Conservation (phyloP, 2,113 vertebrate species). For the Spea multiplicata region DNA sequence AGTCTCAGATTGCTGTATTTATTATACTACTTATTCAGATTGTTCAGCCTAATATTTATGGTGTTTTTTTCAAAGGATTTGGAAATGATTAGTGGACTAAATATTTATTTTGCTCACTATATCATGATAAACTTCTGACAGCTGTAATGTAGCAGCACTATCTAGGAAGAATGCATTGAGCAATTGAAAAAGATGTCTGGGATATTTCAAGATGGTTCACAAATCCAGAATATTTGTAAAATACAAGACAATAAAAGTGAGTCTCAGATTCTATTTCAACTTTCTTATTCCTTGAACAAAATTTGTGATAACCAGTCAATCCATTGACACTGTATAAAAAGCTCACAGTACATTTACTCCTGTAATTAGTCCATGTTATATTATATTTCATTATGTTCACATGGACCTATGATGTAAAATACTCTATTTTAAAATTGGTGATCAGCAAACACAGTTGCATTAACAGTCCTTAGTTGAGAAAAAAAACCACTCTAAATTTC, state of each 20-base stretch:
- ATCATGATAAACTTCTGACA: slow-evolving; percentile 3
- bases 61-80: slow-evolving; percentile 9
- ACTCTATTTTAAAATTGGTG: too few species aligned
- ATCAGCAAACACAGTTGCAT: too few species aligned
- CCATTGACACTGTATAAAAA: too few species aligned
- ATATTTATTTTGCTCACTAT: slow-evolving; percentile 32
- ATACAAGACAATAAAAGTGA: not conserved
- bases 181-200: slow-evolving; percentile 21
- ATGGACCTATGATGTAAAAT: too few species aligned
- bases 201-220: not conserved
- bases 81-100: slow-evolving; percentile 13
- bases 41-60: not conserved
- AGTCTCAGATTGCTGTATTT: slow-evolving; percentile 22
- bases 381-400: too few species aligned
- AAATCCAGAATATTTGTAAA: not conserved
- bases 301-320: too few species aligned
- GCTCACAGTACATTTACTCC: too few species aligned
- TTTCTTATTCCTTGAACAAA: not conserved
- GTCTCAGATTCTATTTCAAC: not conserved
- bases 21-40: slow-evolving; percentile 12
- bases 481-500: too few species aligned
- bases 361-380: too few species aligned
- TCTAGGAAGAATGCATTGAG: slow-evolving; percentile 1
- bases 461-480: too few species aligned
- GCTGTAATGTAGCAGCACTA: slow-evolving; percentile 9